These are phyloP conservation scores for Scaptodrosophila lebanonensis DNA, from an alignment of 1,140 invertebrate genomes.

Conservation along the genomic window DNA sequence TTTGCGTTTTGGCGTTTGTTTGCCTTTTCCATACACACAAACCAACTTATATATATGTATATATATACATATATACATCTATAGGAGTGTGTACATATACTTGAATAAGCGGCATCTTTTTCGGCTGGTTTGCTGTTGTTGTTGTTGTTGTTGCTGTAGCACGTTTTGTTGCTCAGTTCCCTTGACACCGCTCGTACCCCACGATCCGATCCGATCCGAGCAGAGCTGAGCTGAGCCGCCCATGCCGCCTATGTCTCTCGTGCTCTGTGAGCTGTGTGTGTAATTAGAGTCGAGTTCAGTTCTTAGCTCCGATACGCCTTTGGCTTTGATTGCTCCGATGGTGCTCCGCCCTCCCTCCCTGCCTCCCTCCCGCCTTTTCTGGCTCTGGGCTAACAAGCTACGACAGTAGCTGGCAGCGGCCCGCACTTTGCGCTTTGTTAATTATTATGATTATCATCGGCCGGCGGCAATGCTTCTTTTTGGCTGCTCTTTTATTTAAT, in stretches of 20 bases:
- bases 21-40: conserved; percentile 22
- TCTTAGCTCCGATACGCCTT: conserved; percentile 34
- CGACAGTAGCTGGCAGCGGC: conserved; percentile 8
- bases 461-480: conserved; percentile 2
- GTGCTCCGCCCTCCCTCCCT: not conserved
- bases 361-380: not conserved
- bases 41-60: too few relatives aligned
- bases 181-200: not conserved
- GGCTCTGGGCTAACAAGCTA: conserved; percentile 20
- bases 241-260: not conserved
- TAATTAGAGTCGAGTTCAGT: conserved; percentile 28
- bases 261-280: not conserved
- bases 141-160: conserved; percentile 23
- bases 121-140: conserved; percentile 24
- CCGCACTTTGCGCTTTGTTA: not conserved
- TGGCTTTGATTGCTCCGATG: conserved; percentile 17
- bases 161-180: conserved; percentile 15
- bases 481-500: conserved; percentile 15
- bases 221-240: too few relatives aligned
- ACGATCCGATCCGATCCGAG: too few relatives aligned
- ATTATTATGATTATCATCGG: conserved; percentile 21
- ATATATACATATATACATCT: too few relatives aligned
- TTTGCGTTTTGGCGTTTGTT: conserved; percentile 34
- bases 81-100: too few relatives aligned
- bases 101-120: too few relatives aligned